Base-by-base conservation (phyloP, 2,797 vertebrate genomes). In the Oreochromis grahami region DNA sequence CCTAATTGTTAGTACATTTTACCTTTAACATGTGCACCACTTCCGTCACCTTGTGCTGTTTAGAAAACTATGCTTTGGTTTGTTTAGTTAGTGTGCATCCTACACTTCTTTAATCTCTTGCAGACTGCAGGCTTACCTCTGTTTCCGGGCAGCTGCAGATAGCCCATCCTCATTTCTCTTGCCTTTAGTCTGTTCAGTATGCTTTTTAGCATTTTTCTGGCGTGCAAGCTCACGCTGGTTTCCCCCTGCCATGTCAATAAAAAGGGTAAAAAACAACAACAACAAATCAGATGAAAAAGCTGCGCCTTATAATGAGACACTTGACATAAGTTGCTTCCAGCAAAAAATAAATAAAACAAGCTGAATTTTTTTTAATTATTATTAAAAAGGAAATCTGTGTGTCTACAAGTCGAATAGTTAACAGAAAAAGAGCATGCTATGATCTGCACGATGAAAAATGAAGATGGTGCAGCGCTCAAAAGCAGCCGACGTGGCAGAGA, bases 221-320 rank as follows among this genome's bases (percentile, higher is more conserved):
- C 98, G 97, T 83, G 98, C 98, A 89, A 98, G 97, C 93, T 98
- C 98, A 89, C 98, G 97, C 92, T 98, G 98, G 93, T 98, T 98
- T 95, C 98, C 98, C 94, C 98, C 98, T 98, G 93, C 38, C 65
- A 87, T 5, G 82, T 77, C 76, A 82, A 74, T 82, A 29, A 88
- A 48, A 50, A 79, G 8, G 58, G 11, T n/a, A 29, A 26, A n/a
- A 51, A n/a, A 58, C 2, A 68, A 41, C 19, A 41, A 29, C 4
- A 17, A 15, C 17, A 76, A 29, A 43, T 41, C 8, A 19, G 60
- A 32, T 55, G 2, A 72, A 48, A 14, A 76, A 53, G 55, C 3
- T 3, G 5, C 5, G 78, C 21, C 29, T n/a, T 2, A 11, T 3
- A 19, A 48, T 53, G 19, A 88, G 5, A 53, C 74, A 11, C 8